Conservation (phyloP, 2,888 invertebrate species). For the Acleris emargana region DNA sequence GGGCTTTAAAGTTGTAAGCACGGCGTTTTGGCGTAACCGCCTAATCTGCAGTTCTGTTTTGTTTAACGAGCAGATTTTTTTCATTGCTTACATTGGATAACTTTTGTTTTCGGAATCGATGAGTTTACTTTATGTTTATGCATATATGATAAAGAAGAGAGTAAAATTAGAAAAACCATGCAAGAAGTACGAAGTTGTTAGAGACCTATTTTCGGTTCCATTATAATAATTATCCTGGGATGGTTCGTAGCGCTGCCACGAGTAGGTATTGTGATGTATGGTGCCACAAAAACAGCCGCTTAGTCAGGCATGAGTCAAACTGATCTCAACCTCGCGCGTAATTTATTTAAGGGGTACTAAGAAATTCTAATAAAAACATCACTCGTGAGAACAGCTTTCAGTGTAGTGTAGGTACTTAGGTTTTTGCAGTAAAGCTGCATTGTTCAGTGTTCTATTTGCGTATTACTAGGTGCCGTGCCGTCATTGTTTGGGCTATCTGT, state of each 20-base stretch:
- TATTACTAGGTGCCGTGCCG: slow-evolving; percentile 57
- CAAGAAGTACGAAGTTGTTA: too few species aligned
- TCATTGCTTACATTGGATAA: not conserved
- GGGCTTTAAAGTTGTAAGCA: slow-evolving; percentile 16
- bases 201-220: not conserved
- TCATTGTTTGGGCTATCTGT: slow-evolving; percentile 78
- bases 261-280: slow-evolving; percentile 49
- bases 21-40: slow-evolving; percentile 7
- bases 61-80: not conserved
- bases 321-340: slow-evolving; percentile 49
- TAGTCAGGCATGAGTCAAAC: slow-evolving; percentile 74
- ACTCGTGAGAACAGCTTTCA: slow-evolving; percentile 58
- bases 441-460: slow-evolving; percentile 65
- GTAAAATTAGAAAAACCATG: too few species aligned
- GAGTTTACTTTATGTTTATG: too few species aligned
- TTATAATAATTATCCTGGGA: slow-evolving; percentile 40
- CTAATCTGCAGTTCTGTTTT: not conserved
- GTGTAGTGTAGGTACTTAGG: slow-evolving; percentile 43
- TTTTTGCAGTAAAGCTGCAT: slow-evolving; percentile 59
- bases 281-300: slow-evolving; percentile 60
- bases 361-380: slow-evolving; percentile 57
- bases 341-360: slow-evolving; percentile 61
- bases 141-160: too few species aligned
- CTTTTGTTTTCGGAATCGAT: not conserved
- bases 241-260: slow-evolving; percentile 54